These are phyloP conservation scores for Littorina saxatilis DNA, from an alignment of 1,140 invertebrate genomes.

Conservation along the genomic window DNA sequence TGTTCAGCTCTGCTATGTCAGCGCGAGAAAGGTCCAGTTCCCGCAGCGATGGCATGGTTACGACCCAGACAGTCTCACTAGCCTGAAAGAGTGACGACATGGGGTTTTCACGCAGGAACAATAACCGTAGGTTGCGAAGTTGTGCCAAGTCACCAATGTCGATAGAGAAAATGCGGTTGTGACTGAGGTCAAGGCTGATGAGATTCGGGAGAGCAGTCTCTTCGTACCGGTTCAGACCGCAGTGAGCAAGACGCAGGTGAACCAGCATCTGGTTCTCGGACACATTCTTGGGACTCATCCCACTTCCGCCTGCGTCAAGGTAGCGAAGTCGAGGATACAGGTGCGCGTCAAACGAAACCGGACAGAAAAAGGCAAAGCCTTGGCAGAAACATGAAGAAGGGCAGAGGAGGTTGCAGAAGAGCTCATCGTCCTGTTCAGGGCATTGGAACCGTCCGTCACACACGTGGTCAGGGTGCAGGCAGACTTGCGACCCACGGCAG, in stretches of 20 bases:
- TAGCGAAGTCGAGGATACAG: slow-evolving; percentile 23
- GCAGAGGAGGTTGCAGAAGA: slow-evolving; percentile 15
- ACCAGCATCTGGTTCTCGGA: slow-evolving; percentile 11
- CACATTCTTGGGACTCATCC: slow-evolving; percentile 1
- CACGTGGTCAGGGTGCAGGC: too few relatives aligned
- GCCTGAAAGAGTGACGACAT: neutral
- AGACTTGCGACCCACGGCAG: slow-evolving; percentile 29
- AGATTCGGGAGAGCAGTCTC: neutral
- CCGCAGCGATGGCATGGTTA: neutral
- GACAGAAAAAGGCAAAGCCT: slow-evolving; percentile 27
- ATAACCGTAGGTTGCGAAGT: neutral
- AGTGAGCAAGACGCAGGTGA: slow-evolving; percentile 22
- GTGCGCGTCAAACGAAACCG: neutral
- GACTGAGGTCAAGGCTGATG: neutral
- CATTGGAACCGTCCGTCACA: slow-evolving; percentile 37
- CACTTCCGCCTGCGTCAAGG: slow-evolving; percentile 1
- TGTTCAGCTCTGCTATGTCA: neutral
- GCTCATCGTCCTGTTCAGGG: slow-evolving; percentile 40
- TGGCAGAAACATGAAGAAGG: slow-evolving; percentile 28
- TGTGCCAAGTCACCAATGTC: neutral
- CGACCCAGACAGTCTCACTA: neutral
- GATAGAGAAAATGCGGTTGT: neutral
- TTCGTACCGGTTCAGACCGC: neutral
- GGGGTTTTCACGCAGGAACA: slow-evolving; percentile 12
- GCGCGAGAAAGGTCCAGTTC: neutral